Evolutionary conservation across 2,888 invertebrate genomes (phyloP).

Genomic region (Nasonia oneida): DNA sequence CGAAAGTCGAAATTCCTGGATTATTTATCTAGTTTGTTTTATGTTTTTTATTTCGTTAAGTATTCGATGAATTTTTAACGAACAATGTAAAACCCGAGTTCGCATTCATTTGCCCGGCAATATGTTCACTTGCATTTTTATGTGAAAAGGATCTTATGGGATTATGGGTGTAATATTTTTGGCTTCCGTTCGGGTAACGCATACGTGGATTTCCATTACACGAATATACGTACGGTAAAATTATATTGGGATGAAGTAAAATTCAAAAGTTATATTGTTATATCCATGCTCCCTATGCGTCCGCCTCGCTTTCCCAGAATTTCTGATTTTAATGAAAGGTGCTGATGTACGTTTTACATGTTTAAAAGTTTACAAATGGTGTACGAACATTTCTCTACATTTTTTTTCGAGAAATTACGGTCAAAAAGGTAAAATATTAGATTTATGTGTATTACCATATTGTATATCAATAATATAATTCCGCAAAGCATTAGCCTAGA

Average conservation of each 20-base stretch:
- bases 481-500: slow-evolving; percentile 1
- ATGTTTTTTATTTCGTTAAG: not conserved
- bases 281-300: not conserved
- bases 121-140: not conserved
- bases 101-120: not conserved
- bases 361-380: too few relatives aligned
- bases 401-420: too few relatives aligned
- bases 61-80: not conserved
- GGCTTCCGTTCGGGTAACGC: not conserved
- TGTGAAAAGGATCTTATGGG: not conserved
- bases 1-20: slow-evolving; percentile 32
- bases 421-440: too few relatives aligned
- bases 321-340: not conserved
- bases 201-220: not conserved
- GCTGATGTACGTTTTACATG: too few relatives aligned
- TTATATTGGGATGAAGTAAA: not conserved
- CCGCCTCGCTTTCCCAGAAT: not conserved
- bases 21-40: not conserved
- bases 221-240: not conserved
- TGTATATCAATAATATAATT: too few relatives aligned
- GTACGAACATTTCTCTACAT: too few relatives aligned
- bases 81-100: too few relatives aligned
- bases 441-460: too few relatives aligned
- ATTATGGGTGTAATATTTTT: not conserved
- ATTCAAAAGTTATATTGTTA: not conserved